Evolutionary conservation across 2,113 vertebrate genomes (phyloP), one percentile per base, ranked within the genome.

Genomic region (Brachirus orientalis): DNA sequence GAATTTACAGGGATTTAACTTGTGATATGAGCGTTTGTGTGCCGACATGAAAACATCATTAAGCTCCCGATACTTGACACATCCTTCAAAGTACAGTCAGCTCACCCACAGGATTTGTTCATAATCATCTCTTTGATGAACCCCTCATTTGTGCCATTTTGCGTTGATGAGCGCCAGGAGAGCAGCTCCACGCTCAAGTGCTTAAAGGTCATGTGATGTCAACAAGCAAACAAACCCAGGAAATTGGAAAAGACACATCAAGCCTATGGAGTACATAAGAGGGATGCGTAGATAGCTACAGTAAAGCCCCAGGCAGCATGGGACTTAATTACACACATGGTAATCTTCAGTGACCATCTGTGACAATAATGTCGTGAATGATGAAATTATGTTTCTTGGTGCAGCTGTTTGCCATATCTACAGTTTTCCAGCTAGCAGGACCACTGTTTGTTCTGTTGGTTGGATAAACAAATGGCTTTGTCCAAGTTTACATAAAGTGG

Each of bases 301-400:
- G n/a, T n/a, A 12, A 68, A 75, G 38, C 62, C 69, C 33, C 12
- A 18, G 18, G 22, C 41, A 48, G 55, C 67, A 38, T n/a, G 52
- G 46, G 17, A 55, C 16, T 10, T 54, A 80, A 75, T 77, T 59
- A 62, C 62, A 71, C 47, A 64, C 48, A 35, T 44, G 13, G 37
- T 80, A 77, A 82, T 80, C 73, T 75, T 65, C 64, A 10, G 38
- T 2, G 33, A 59, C 72, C 70, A 74, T 82, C 76, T 84, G 80
- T 41, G 38, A 52, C 17, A 59, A 53, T 56, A 38, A 64, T 65
- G 58, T 28, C 36, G 3, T 3, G 28, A 28, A 44, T n/a, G 40
- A 13, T 35, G 38, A n/a, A 28, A 41, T 55, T 17, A 55, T 12
- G 17, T 18, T 52, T 52, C 8, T 7, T 35, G 22, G 20, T 8